A percentile compares a stretch with the other conserved stretches of the same genome.
These are phyloP conservation scores for Malacoctenus gilli DNA, from an alignment of 2,797 vertebrate genomes.

Conservation along the genomic window DNA sequence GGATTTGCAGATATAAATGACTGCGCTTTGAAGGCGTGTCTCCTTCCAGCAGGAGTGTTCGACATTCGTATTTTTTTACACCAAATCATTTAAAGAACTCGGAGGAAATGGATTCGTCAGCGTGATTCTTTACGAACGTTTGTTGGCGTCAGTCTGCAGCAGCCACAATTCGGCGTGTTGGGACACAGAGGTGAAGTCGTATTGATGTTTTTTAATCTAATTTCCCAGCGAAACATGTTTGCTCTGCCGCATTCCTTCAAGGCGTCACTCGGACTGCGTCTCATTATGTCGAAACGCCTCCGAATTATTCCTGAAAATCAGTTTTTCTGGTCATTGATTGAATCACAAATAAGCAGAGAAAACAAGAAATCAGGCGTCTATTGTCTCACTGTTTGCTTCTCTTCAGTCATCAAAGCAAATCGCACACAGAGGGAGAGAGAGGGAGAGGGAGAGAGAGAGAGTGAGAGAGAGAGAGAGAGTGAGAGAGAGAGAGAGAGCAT, in stretches of 20 bases:
- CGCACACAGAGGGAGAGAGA: slow-evolving; percentile 2
- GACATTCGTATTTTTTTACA: no score
- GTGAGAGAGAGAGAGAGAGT: neutral
- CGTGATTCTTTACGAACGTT: no score
- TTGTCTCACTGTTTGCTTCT: slow-evolving; percentile 41
- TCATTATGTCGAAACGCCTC: slow-evolving; percentile 14
- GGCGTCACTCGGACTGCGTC: slow-evolving; percentile 8
- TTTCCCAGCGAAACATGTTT: neutral
- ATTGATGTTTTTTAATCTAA: neutral
- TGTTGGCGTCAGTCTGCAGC: no score
- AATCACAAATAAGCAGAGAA: slow-evolving; percentile 32
- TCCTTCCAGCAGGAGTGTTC: no score
- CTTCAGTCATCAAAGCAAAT: slow-evolving; percentile 43
- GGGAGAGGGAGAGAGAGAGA: neutral
- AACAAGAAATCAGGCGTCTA: slow-evolving; percentile 48
- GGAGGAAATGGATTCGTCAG: no score
- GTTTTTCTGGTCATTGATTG: slow-evolving; percentile 32
- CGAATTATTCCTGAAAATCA: slow-evolving; percentile 41
- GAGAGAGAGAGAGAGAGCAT: no score
- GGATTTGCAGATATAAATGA: no score
- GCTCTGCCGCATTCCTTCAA: slow-evolving; percentile 1
- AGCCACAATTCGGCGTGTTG: no score
- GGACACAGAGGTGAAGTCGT: slow-evolving; percentile 1
- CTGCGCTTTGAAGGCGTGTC: no score
- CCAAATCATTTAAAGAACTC: no score